Percentiles rank a stretch among this genome's conserved stretches.
Evolutionary conservation across 2,888 invertebrate species (phyloP).

Genomic region (Ophraella communa): DNA sequence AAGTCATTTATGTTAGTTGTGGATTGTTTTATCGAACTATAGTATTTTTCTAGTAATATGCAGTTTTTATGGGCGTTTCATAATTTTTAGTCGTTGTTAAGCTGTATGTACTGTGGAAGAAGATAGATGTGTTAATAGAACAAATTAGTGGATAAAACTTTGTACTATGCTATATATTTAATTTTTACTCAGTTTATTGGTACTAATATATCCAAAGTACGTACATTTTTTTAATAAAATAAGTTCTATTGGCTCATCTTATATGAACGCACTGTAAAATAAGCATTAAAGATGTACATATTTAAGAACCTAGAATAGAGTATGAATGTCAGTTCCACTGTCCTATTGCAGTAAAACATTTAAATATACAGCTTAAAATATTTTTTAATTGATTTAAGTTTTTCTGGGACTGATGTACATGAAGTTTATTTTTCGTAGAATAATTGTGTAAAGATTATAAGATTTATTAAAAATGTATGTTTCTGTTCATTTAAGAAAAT

Average conservation of each 20-base stretch:
- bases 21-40: too few relatives aligned
- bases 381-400: background rate
- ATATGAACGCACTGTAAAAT: conserved; percentile 10
- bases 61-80: background rate
- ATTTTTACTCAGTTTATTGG: background rate
- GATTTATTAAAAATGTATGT: background rate
- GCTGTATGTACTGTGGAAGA: background rate
- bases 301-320: conserved; percentile 4
- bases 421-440: conserved; percentile 5
- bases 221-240: background rate
- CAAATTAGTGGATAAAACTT: background rate
- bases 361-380: conserved; percentile 3
- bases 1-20: too few relatives aligned
- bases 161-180: background rate
- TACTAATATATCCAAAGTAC: too few relatives aligned
- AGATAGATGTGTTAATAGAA: background rate
- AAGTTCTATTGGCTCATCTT: conserved; percentile 4
- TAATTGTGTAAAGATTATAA: conserved; percentile 11
- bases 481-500: background rate
- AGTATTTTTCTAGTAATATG: background rate
- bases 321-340: conserved; percentile 3
- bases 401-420: conserved; percentile 1
- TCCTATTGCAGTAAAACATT: background rate
- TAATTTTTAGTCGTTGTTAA: background rate
- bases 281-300: conserved; percentile 7